Conservation (phyloP, 1,140 invertebrate species). For the Zaprionus camerounensis region DNA sequence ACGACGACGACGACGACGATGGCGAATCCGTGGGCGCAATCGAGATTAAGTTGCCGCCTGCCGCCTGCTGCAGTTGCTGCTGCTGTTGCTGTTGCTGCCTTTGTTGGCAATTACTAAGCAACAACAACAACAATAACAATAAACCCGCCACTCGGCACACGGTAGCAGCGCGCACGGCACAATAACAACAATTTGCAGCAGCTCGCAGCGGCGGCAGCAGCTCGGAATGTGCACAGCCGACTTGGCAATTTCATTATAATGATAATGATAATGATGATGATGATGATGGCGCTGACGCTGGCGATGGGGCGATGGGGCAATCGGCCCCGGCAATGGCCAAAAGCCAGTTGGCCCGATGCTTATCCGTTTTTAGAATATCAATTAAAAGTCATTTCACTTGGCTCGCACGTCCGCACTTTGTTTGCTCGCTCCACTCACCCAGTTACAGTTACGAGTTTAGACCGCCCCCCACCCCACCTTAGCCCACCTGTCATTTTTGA, state of each 20-base stretch:
- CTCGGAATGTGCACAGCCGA: slow-evolving; percentile 7
- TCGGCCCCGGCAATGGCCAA: slow-evolving; percentile 1
- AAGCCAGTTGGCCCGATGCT: slow-evolving; percentile 48
- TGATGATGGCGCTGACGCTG: slow-evolving; percentile 12
- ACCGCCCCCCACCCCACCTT: too few relatives aligned
- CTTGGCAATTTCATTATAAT: slow-evolving; percentile 74
- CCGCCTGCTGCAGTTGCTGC: slow-evolving; percentile 30
- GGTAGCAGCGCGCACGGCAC: slow-evolving; percentile 53
- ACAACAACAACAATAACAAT: slow-evolving; percentile 39
- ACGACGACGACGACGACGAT: neutral
- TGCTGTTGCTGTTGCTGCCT: slow-evolving; percentile 13
- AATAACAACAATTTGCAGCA: slow-evolving; percentile 64
- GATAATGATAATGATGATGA: slow-evolving; percentile 65
- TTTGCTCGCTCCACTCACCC: slow-evolving; percentile 59
- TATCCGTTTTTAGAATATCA: slow-evolving; percentile 83
- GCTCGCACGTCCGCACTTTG: slow-evolving; percentile 62
- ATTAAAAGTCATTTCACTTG: slow-evolving; percentile 81
- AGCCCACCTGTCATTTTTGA: neutral
- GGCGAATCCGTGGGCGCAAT: slow-evolving; percentile 54
- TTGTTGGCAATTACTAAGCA: slow-evolving; percentile 65
- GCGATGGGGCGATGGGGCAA: slow-evolving; percentile 9
- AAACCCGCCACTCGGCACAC: slow-evolving; percentile 47
- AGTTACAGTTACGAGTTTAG: slow-evolving; percentile 44
- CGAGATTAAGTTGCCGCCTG: slow-evolving; percentile 67
- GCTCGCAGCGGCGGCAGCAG: neutral